These are phyloP conservation scores for Tetranychus cinnabarinus DNA, from an alignment of 1,140 invertebrate genomes.

Conservation along the genomic window DNA sequence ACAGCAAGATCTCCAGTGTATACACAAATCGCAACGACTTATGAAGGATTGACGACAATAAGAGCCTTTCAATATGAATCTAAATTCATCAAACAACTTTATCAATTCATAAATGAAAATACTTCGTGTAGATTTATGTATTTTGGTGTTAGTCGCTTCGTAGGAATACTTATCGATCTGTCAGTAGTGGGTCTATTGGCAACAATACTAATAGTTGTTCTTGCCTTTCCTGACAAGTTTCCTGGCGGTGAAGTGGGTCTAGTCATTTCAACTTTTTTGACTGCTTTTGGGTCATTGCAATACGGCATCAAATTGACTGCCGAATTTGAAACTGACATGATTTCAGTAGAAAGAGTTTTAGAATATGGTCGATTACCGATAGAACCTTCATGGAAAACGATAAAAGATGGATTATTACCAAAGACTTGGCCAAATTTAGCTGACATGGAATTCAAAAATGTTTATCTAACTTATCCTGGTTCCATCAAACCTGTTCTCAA, in stretches of 20 bases:
- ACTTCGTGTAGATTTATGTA: conserved; percentile 44
- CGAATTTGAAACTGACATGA: conserved; percentile 58
- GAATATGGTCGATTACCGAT: conserved; percentile 46
- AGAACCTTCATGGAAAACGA: conserved; percentile 23
- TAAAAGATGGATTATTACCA: conserved; percentile 1
- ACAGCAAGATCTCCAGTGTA: conserved; percentile 25
- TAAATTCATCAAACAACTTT: conserved; percentile 58
- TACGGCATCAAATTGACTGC: conserved; percentile 56
- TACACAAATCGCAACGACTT: conserved; percentile 25
- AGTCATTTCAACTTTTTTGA: conserved; percentile 47
- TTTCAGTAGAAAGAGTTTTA: conserved; percentile 51
- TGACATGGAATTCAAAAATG: conserved; percentile 35
- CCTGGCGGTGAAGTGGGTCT: conserved; percentile 44
- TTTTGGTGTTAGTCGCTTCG: conserved; percentile 46
- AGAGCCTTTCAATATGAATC: conserved; percentile 24
- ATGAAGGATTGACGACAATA: conserved; percentile 27
- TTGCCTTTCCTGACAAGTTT: background rate
- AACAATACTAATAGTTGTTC: conserved; percentile 14
- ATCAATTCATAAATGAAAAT: conserved; percentile 47
- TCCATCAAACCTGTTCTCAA: conserved; percentile 30
- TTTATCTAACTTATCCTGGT: conserved; percentile 36
- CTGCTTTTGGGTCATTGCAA: conserved; percentile 48
- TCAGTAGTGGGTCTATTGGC: conserved; percentile 42
- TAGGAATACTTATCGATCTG: conserved; percentile 54
- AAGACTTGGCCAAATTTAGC: conserved; percentile 39